Evolutionary conservation across 2,113 vertebrate species (phyloP).

Genomic region (Pseudorasbora parva): DNA sequence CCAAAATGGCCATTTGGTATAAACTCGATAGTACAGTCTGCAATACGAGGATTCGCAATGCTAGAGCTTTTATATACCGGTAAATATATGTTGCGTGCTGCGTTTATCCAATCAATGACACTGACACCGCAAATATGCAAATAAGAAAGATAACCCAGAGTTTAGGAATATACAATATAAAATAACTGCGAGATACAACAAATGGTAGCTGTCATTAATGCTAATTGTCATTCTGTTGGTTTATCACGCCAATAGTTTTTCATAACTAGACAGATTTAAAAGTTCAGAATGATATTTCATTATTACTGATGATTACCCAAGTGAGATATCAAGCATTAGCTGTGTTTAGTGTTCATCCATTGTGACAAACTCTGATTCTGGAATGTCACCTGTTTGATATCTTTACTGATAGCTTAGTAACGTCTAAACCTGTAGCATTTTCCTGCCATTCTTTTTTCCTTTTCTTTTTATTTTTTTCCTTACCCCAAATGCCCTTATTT

Average conservation of each 20-base stretch:
- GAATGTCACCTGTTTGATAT: not conserved
- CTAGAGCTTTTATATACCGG: no score
- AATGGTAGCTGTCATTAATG: not conserved
- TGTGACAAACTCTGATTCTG: not conserved
- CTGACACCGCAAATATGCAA: no score
- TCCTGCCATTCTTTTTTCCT: not conserved
- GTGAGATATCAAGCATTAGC: not conserved
- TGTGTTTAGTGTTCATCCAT: not conserved
- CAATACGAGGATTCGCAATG: no score
- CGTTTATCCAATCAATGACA: no score
- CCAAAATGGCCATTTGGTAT: no score
- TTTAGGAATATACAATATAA: not conserved
- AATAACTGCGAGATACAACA: not conserved
- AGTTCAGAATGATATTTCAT: not conserved
- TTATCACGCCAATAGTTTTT: not conserved
- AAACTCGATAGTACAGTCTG: no score
- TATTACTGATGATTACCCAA: not conserved
- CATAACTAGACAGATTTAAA: not conserved
- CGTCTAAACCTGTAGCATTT: not conserved
- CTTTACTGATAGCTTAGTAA: not conserved
- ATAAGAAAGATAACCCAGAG: no score
- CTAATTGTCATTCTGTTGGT: not conserved
- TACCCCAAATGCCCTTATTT: constrained; percentile 25
- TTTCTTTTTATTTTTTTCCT: not conserved
- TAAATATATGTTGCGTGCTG: no score